Conservation (phyloP, 2,797 vertebrate species). For the Esox lucius region DNA sequence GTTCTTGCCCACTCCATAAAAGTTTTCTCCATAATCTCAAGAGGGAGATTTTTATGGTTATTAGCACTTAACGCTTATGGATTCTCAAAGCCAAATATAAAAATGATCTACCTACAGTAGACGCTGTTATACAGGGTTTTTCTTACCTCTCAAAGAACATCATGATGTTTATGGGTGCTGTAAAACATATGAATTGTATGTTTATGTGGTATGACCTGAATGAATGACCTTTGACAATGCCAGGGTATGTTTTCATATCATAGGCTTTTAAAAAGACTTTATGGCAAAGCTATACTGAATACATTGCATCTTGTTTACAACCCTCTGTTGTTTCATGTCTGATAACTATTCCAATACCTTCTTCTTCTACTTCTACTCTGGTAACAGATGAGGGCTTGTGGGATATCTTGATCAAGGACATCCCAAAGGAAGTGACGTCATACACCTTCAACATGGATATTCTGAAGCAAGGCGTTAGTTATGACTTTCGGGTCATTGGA, state of each 20-base stretch:
- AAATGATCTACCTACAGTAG: conserved; percentile 31
- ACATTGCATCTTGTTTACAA: conserved; percentile 34
- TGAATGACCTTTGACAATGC: conserved; percentile 49
- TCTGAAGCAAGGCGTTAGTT: conserved; percentile 93
- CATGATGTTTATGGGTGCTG: conserved; percentile 49
- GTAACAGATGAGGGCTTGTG: conserved; percentile 91
- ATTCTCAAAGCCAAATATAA: conserved; percentile 40
- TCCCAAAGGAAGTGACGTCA: conserved; percentile 94
- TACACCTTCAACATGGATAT: conserved; percentile 97
- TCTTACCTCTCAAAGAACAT: conserved; percentile 29
- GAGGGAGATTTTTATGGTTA: neutral
- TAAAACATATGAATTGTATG: conserved; percentile 64
- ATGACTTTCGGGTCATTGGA: conserved; percentile 94
- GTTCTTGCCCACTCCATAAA: conserved; percentile 40
- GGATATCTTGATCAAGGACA: conserved; percentile 98
- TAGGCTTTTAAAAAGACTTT: conserved; percentile 41
- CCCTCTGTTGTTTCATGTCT: neutral
- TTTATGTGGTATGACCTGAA: conserved; percentile 64
- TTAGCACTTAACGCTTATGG: conserved; percentile 44
- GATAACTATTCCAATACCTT: neutral
- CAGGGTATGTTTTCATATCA: conserved; percentile 31
- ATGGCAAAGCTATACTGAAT: conserved; percentile 35
- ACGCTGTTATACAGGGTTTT: conserved; percentile 37
- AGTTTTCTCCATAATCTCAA: conserved; percentile 29
- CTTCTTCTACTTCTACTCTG: conserved; percentile 9